Evolutionary conservation across 2,888 invertebrate species (phyloP).

Genomic region (Galeopsomyia nigrocyanea): DNA sequence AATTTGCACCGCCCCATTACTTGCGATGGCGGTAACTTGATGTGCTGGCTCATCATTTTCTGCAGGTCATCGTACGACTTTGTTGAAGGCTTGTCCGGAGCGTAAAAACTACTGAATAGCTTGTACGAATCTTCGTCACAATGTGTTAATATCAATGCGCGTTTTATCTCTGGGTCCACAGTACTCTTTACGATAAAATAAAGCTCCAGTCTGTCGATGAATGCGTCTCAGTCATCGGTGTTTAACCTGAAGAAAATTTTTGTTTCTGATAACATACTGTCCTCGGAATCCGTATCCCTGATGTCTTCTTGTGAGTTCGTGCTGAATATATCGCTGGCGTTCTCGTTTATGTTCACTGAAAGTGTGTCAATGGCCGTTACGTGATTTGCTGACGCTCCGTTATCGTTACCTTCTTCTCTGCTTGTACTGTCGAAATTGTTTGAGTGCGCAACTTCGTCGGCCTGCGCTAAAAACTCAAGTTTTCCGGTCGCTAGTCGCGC

Average conservation of each 20-base stretch:
- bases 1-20: slow-evolving; percentile 45
- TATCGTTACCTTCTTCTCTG: too few species aligned
- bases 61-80: slow-evolving; percentile 45
- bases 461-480: too few species aligned
- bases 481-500: too few species aligned
- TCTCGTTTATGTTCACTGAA: too few species aligned
- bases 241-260: slow-evolving; percentile 18
- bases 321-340: too few species aligned
- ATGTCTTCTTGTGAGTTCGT: too few species aligned
- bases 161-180: slow-evolving; percentile 38
- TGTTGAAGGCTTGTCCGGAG: slow-evolving; percentile 39
- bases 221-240: slow-evolving; percentile 41
- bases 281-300: too few species aligned
- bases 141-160: slow-evolving; percentile 38
- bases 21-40: slow-evolving; percentile 44
- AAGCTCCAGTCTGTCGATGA: slow-evolving; percentile 42
- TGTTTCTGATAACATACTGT: background rate
- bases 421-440: too few species aligned
- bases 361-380: too few species aligned
- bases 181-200: slow-evolving; percentile 52
- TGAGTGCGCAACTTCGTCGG: too few species aligned
- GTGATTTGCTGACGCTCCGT: too few species aligned
- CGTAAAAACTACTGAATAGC: slow-evolving; percentile 42
- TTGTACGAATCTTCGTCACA: slow-evolving; percentile 42
- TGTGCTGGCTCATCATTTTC: slow-evolving; percentile 42